Percentiles rank a stretch among this genome's conserved stretches.
phyloP scores from a whole-genome alignment of 2,797 vertebrate species.

The Lophura swinhoii region DNA sequence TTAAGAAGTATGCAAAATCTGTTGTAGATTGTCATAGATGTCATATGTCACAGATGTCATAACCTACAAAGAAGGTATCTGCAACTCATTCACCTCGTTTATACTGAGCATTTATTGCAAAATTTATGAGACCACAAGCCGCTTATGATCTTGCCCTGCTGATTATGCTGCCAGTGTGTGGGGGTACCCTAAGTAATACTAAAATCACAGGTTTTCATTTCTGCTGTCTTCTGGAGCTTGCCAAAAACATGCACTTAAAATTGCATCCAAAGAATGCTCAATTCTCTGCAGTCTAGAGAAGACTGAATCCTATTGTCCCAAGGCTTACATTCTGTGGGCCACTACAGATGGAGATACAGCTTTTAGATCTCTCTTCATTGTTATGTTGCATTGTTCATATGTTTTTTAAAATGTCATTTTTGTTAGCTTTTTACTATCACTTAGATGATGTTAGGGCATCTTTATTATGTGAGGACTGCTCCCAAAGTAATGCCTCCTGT shows the following conservation, averaged over 20 bases:
- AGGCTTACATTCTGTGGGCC: neutral
- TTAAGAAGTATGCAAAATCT: neutral
- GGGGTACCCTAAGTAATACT: neutral
- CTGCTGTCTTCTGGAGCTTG: neutral
- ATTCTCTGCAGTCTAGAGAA: neutral
- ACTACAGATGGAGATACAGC: fast-evolving
- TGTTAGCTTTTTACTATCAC: neutral
- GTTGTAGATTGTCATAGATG: too few relatives aligned
- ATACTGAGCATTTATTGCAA: neutral
- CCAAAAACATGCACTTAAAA: neutral
- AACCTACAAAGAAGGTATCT: neutral
- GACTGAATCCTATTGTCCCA: neutral
- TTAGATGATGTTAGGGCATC: neutral
- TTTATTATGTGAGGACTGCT: neutral
- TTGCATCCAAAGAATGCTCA: neutral
- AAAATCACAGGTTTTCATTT: neutral
- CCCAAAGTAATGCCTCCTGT: neutral
- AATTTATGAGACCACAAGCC: neutral
- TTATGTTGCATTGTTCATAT: neutral
- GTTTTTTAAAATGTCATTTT: neutral
- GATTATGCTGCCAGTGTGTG: neutral
- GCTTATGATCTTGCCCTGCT: fast-evolving
- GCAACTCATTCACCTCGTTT: neutral
- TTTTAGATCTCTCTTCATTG: neutral
- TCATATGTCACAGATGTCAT: neutral